These are phyloP conservation scores for Gonioctena quinquepunctata DNA, from an alignment of 1,140 invertebrate species.

Conservation along the genomic window DNA sequence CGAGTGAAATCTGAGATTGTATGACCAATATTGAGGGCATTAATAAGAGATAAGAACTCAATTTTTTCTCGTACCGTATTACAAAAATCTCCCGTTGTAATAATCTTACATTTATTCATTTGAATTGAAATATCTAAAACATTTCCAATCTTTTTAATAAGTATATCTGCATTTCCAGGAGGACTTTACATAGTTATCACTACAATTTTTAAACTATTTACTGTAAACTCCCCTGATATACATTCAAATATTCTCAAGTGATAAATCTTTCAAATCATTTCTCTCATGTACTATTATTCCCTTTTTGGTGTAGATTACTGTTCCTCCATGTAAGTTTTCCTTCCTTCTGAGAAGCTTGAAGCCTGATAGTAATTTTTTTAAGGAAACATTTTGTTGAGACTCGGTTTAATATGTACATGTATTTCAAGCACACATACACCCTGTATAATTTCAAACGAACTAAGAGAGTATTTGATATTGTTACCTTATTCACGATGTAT, in stretches of 20 bases:
- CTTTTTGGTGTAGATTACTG: not conserved
- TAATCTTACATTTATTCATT: not conserved
- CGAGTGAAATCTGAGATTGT: not conserved
- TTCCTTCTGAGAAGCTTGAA: not conserved
- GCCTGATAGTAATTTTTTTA: too few species aligned
- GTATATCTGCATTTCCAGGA: not conserved
- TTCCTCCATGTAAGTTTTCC: not conserved
- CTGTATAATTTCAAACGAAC: not conserved
- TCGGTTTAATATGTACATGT: too few species aligned
- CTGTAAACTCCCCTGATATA: not conserved
- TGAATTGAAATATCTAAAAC: not conserved
- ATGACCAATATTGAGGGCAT: not conserved
- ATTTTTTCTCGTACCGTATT: not conserved
- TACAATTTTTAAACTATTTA: not conserved
- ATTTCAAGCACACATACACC: too few species aligned
- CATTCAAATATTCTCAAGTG: not conserved
- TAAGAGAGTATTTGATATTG: not conserved
- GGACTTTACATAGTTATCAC: not conserved
- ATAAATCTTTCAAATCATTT: not conserved
- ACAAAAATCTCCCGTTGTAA: not conserved
- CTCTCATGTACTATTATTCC: not conserved
- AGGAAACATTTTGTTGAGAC: too few species aligned
- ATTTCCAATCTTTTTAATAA: not conserved
- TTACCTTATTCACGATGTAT: slow-evolving; percentile 69
- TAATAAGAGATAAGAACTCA: not conserved